Percentiles rank a stretch among this genome's conserved stretches.
Conservation (phyloP, 2,888 invertebrate species). For the Rambutsinella grinnellia region DNA sequence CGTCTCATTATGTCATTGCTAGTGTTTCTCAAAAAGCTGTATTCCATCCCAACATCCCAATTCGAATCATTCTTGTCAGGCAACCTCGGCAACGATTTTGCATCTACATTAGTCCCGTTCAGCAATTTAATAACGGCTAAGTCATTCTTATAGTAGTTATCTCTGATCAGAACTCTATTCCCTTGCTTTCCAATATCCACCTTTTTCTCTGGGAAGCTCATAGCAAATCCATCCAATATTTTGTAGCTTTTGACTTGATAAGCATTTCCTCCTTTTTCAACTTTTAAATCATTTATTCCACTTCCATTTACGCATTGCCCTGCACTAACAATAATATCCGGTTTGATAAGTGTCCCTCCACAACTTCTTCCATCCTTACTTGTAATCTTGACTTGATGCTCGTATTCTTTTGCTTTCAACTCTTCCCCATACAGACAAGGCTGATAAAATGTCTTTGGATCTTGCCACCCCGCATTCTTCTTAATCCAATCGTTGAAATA, state of each 20-base stretch:
- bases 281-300: not conserved
- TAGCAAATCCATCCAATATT: not conserved
- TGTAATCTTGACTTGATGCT: slow-evolving; percentile 25
- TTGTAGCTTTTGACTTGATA: not conserved
- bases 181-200: not conserved
- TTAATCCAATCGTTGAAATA: slow-evolving; percentile 31
- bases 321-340: slow-evolving; percentile 29
- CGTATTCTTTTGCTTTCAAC: not conserved
- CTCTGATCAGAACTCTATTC: not conserved
- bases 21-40: slow-evolving; percentile 11
- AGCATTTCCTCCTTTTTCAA: not conserved
- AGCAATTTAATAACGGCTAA: slow-evolving; percentile 22
- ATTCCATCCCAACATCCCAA: not conserved
- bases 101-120: not conserved
- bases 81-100: not conserved
- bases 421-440: slow-evolving; percentile 18
- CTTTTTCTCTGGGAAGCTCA: not conserved
- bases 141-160: slow-evolving; percentile 23
- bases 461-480: slow-evolving; percentile 25
- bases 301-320: slow-evolving; percentile 15
- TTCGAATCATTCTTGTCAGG: not conserved
- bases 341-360: slow-evolving; percentile 23
- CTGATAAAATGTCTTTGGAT: slow-evolving; percentile 10
- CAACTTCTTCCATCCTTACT: slow-evolving; percentile 7
- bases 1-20: not conserved